Base-by-base conservation (phyloP, 2,797 vertebrate species). In the Oryzias sinensis region DNA sequence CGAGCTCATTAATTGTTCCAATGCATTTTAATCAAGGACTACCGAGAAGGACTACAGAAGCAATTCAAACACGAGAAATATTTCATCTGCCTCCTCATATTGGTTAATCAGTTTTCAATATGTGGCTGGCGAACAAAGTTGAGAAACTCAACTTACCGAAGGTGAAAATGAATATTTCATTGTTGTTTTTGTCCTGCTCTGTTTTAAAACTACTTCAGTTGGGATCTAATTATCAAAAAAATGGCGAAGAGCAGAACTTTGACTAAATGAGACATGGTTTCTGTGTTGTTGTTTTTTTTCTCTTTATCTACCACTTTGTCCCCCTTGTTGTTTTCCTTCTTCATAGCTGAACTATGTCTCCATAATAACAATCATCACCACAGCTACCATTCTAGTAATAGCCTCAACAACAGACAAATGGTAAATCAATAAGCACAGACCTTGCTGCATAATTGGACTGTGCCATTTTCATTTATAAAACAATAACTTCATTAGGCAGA, bases 351-450 rank as follows among this genome's bases (percentile, higher is more conserved):
- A 62, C 68, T 56, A 71, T 70, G 66, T 72, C 70, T 76, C 57
- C 66, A 77, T 81, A 76, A 82, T 81, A 64, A 70, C 56, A 70
- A 81, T 81, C 60, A 80, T 83, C 68, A 80, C 79, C 72, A 50
- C 50, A 56, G 68, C 60, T 47, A 66, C 68, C 49, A 18, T 7
- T 51, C 69, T 7, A 41, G 68, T 78, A 83, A 84, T 68, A 72
- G 87, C 68, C 76, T 81, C 75, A 59, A 65, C 75, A 84, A 56
- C 67, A 79, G 79, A 83, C 74, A 65, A 84, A 87, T 87, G 82
- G 72, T 65, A 80, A 87, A 88, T 88, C 85, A 81, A 88, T 86
- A 80, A 71, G 62, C 54, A 52, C 56, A 74, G 76, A 80, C 83
- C 83, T 87, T 85, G 82, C 72, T 20, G 65, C 51, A 37, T 75